Evolutionary conservation across 2,888 invertebrate species (phyloP), one percentile per base, ranked within the genome.

Genomic region (Papilio elwesi): DNA sequence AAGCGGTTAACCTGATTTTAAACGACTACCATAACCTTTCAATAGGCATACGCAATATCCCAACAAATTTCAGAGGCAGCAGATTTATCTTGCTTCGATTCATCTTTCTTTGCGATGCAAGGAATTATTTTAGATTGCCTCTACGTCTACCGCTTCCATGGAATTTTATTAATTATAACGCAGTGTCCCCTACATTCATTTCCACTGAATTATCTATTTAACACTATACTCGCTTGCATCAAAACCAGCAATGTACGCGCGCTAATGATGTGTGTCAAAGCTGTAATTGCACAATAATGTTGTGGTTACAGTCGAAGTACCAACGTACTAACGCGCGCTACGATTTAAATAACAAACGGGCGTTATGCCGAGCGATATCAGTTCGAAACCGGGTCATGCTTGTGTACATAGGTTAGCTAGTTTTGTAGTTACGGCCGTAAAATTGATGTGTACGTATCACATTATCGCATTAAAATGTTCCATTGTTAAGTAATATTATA

Each of bases 301-400:
- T 73, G 73, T 73, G 73, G 69, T 70, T 59, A 73, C 72, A 72
- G 53, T 16, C 55, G 9, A 59, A 63, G 74, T 70, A 74, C 71
- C 55, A 10, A 59, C 65, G 74, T 70, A 74, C 71, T 73, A 70
- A 75, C 78, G 76, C 74, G 75, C 76, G 74, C 75, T 76, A 75
- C 72, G 74, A 78, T 78, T 80, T 78, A 77, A 80, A 78, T 79
- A 82, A 81, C 80, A 79, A 80, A 81, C 79, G 77, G 79, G 72
- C 78, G 77, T 75, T 78, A 79, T 78, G 78, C 78, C 75, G 71
- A 76, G 80, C 82, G 81, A 81, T 84, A 84, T 82, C 84, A 80
- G 78, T 75, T 66, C 67, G 72, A 79, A 83, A 83, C 82, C 80
- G 78, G 84, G 83, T 83, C 83, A 83, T 74, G 68, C 76, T 78